These are phyloP conservation scores for Pecten maximus DNA, from an alignment of 2,888 invertebrate genomes.

Conservation along the genomic window DNA sequence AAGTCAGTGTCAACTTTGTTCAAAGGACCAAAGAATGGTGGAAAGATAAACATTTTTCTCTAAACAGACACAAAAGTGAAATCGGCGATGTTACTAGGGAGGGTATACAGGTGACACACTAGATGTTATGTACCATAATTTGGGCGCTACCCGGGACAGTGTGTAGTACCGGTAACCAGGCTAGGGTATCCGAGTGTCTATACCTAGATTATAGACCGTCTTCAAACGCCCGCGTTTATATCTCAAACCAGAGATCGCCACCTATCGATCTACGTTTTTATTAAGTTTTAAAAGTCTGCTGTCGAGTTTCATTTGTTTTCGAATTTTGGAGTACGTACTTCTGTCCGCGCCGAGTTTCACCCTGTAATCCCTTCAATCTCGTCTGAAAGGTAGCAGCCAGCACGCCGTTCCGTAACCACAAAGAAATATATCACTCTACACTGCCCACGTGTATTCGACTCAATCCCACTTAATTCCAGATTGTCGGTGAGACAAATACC, in stretches of 20 bases:
- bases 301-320: slow-evolving; percentile 16
- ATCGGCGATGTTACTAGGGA: not conserved
- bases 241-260: not conserved
- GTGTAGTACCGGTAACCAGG: not conserved
- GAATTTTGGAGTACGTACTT: slow-evolving; percentile 14
- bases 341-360: not conserved
- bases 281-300: slow-evolving; percentile 35
- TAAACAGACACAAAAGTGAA: not conserved
- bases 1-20: not conserved
- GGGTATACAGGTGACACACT: not conserved
- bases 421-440: slow-evolving; percentile 1
- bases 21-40: slow-evolving; percentile 24
- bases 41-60: not conserved
- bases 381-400: not conserved
- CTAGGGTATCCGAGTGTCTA: not conserved
- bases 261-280: slow-evolving; percentile 22
- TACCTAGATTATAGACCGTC: not conserved
- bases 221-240: not conserved
- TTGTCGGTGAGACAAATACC: slow-evolving; percentile 25
- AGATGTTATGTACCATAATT: not conserved
- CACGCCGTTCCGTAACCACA: not conserved
- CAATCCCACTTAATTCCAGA: slow-evolving; percentile 18
- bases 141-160: not conserved
- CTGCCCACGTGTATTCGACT: not conserved
- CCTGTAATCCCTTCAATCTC: slow-evolving; percentile 16